Evolutionary conservation across 2,113 vertebrate genomes (phyloP).

Genomic region (Pachypanchax playfairii): DNA sequence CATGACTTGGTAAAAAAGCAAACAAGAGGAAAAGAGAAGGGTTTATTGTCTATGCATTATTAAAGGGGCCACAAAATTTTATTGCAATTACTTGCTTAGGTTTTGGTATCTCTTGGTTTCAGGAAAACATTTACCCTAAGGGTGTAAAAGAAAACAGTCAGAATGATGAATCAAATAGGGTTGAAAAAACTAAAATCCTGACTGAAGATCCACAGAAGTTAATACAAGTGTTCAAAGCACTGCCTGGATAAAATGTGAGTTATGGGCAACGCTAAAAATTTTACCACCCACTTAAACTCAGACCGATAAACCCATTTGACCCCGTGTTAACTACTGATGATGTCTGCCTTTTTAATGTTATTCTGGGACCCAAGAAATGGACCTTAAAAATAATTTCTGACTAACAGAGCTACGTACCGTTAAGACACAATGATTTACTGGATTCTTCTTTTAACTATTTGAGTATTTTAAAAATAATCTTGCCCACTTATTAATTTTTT

Average conservation of each 20-base stretch:
- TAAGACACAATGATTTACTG: too few species aligned
- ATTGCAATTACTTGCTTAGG: too few species aligned
- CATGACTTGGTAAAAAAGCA: neutral
- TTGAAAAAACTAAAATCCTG: neutral
- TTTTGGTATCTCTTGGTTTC: neutral
- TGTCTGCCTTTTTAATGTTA: slow-evolving; percentile 12
- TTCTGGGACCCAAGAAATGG: neutral
- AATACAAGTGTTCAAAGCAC: neutral
- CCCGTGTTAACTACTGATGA: neutral
- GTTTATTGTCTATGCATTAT: too few species aligned
- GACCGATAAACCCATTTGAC: neutral
- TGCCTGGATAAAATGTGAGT: neutral
- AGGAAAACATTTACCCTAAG: neutral
- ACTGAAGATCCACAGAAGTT: neutral
- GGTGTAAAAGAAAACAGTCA: neutral
- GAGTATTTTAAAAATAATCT: too few species aligned
- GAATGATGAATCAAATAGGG: neutral
- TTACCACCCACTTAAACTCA: neutral
- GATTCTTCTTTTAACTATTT: too few species aligned
- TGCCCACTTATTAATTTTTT: too few species aligned
- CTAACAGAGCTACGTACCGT: too few species aligned
- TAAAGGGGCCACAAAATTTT: too few species aligned
- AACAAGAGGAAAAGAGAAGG: neutral
- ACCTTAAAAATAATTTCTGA: too few species aligned
- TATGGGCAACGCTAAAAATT: neutral